Evolutionary conservation across 2,888 invertebrate genomes (phyloP).

Genomic region (Meteorus colon): DNA sequence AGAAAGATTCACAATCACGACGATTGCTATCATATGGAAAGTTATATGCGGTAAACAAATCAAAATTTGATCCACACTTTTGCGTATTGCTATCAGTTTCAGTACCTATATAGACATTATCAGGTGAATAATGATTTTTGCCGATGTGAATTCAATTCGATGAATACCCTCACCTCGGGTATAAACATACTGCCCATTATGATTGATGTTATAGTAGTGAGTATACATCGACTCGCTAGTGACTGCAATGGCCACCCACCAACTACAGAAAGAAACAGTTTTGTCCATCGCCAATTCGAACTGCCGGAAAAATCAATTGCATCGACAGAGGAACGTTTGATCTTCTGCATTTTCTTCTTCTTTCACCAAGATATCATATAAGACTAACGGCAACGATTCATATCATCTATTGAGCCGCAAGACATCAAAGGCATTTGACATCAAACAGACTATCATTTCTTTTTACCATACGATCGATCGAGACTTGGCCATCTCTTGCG

Average conservation of each 20-base stretch:
- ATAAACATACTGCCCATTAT: constrained; percentile 25
- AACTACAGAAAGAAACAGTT: constrained; percentile 18
- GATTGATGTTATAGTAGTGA: neutral
- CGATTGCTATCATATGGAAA: constrained; percentile 5
- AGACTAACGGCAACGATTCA: too few relatives aligned
- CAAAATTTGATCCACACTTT: neutral
- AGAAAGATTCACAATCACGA: constrained; percentile 15
- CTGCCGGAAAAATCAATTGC: constrained; percentile 28
- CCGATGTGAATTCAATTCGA: neutral
- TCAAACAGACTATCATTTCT: neutral
- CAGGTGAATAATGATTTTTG: neutral
- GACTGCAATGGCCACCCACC: constrained; percentile 41
- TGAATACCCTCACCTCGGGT: constrained; percentile 28
- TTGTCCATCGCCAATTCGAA: constrained; percentile 25
- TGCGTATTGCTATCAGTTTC: neutral
- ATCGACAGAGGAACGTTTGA: neutral
- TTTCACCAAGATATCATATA: too few relatives aligned
- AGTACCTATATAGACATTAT: constrained; percentile 15
- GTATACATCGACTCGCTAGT: neutral
- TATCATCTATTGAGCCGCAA: too few relatives aligned
- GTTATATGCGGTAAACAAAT: constrained; percentile 20
- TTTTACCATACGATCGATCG: neutral
- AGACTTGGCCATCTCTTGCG: too few relatives aligned
- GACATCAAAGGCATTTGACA: too few relatives aligned
- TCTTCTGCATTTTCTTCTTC: neutral